phyloP scores from a whole-genome alignment of 2,113 vertebrate genomes.

The Sinocyclocheilus rhinocerous region DNA sequence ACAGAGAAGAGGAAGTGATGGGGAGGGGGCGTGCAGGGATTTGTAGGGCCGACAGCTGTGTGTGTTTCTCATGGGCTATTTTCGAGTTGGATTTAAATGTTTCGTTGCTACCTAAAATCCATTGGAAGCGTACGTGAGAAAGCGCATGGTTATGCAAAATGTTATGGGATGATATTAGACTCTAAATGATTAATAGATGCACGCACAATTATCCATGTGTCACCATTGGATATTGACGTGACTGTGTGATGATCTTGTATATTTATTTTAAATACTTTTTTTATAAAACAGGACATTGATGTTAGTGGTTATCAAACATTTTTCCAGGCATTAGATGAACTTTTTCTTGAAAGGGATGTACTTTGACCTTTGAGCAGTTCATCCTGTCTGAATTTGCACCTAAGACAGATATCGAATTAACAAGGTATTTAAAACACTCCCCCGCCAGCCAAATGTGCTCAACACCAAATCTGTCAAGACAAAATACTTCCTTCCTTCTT shows the following conservation, averaged over 20 bases:
- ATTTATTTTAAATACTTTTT: not conserved
- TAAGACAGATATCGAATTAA: slow-evolving; percentile 13
- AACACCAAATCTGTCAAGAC: not conserved
- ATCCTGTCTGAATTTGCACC: not conserved
- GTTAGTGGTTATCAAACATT: not conserved
- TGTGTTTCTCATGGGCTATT: slow-evolving; percentile 65
- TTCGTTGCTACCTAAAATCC: slow-evolving; percentile 76
- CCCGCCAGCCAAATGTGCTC: not conserved
- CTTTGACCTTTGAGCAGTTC: slow-evolving; percentile 8
- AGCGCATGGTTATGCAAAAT: too few species aligned
- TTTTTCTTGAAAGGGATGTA: not conserved
- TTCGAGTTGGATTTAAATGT: slow-evolving; percentile 77
- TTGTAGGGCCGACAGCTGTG: slow-evolving; percentile 38
- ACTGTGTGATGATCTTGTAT: not conserved
- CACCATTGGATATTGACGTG: not conserved
- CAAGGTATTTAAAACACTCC: not conserved
- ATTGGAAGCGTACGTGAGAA: slow-evolving; percentile 44
- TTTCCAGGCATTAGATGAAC: not conserved
- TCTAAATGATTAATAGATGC: too few species aligned
- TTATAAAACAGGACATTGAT: not conserved
- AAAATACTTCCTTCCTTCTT: not conserved
- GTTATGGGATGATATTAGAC: too few species aligned
- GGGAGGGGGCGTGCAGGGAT: slow-evolving; percentile 64
- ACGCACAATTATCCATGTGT: too few species aligned
- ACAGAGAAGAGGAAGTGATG: slow-evolving; percentile 68